Evolutionary conservation across 2,797 vertebrate genomes (phyloP).

Genomic region (Meda fulgida): DNA sequence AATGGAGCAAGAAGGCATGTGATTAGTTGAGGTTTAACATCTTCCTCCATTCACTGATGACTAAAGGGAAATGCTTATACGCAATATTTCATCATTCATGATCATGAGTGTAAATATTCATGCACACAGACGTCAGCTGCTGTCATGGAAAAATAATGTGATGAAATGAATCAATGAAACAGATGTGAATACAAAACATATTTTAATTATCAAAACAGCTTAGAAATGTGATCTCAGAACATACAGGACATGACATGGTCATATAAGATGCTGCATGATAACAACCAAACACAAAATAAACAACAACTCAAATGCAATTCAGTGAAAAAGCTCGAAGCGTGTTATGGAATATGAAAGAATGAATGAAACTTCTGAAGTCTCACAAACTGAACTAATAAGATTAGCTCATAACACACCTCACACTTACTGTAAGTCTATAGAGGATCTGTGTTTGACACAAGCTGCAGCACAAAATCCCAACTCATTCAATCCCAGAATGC

Average conservation of each 20-base stretch:
- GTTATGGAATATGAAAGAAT: background rate
- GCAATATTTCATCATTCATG: background rate
- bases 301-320: background rate
- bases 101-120: background rate
- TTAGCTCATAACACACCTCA: background rate
- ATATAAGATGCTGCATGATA: background rate
- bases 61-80: background rate
- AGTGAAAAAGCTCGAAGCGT: background rate
- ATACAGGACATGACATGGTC: slow-evolving; percentile 32
- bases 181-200: background rate
- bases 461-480: too few relatives aligned
- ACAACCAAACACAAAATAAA: background rate
- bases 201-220: slow-evolving; percentile 17
- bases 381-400: background rate
- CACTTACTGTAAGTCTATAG: too few relatives aligned
- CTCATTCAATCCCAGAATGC: background rate
- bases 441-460: too few relatives aligned
- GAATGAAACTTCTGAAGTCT: background rate
- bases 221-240: slow-evolving; percentile 6
- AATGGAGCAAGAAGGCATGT: background rate
- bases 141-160: background rate
- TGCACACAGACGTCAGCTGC: background rate
- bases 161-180: slow-evolving; percentile 12
- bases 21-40: background rate
- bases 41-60: background rate